Percentiles rank a stretch among this genome's conserved stretches.
Conservation (phyloP, 2,888 invertebrate genomes). For the Rhimphoctona megacephalus region DNA sequence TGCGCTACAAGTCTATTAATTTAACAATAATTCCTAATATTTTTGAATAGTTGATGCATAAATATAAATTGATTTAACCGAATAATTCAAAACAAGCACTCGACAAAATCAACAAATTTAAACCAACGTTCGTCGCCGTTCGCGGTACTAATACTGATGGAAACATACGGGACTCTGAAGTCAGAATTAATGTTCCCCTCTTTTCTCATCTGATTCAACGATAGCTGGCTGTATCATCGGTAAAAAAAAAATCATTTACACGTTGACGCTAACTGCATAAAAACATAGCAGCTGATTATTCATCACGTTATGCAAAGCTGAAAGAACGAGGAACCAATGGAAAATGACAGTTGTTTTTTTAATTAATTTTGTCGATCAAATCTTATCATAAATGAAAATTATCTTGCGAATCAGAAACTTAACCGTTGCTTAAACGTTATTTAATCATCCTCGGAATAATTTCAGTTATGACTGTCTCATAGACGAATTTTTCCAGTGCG, state of each 20-base stretch:
- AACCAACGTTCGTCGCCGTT: conserved; percentile 28
- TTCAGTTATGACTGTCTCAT: background rate
- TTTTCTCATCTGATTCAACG: conserved; percentile 17
- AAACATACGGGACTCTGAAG: conserved; percentile 15
- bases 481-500: too few species aligned
- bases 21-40: background rate
- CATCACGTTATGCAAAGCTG: background rate
- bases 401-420: background rate
- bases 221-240: conserved; percentile 8
- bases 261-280: conserved; percentile 45
- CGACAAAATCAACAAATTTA: background rate
- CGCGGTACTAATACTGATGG: conserved; percentile 13
- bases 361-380: background rate
- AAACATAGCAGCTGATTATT: conserved; percentile 25
- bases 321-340: background rate
- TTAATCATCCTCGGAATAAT: background rate
- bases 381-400: background rate
- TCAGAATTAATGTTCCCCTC: conserved; percentile 38
- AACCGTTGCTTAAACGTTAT: background rate
- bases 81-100: background rate
- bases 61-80: background rate
- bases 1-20: background rate
- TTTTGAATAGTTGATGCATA: background rate
- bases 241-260: conserved; percentile 44
- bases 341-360: background rate